Evolutionary conservation across 2,797 vertebrate genomes (phyloP), one percentile per base, ranked within the genome.

Genomic region (Brotula barbata): DNA sequence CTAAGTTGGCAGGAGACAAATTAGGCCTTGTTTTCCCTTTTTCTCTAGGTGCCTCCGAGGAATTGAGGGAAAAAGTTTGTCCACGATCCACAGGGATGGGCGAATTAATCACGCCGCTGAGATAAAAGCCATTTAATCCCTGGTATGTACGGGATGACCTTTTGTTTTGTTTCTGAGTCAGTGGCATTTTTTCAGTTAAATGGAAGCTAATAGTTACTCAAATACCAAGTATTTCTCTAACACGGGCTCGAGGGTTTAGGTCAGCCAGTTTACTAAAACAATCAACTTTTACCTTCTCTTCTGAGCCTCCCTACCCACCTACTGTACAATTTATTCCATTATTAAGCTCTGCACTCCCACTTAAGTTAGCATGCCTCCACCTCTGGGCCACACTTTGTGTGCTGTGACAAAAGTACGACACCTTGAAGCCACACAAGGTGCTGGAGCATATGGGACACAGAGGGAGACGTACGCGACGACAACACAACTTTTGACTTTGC

Each of bases 1-100:
- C 51, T 61, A 70, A 69, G 71, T 42, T 78, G 78, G 74, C 77
- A 80, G 81, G 48, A 85, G 83, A 87, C 81, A 85, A 85, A 87
- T 83, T 82, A 75, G 66, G 45, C 57, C 53, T 21, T 42, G 71
- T 71, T 83, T 78, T 33, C 75, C 41, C 31, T 46, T 73, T 71
- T 28, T 71, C 45, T 62, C 57, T 42, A 3, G 42, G 58, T 58
- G 60, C 68, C 77, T 67, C 75, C 11, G 6, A 75, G 72, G 75
- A 50, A 77, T 34, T 47, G 43, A 37, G 68, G 50, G 2, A 33
- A 37, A 19, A 58, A 58, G 72, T 25, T 43, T 45, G 50, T 51
- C 64, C 68, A 71, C 52, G 28, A 58, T 53, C 60, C 34, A 48
- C 42, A n/a, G 56, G 50, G 52, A 64, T 11, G 17, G 49, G 57